Conservation (phyloP, 2,113 vertebrate species). For the Danio rerio region DNA sequence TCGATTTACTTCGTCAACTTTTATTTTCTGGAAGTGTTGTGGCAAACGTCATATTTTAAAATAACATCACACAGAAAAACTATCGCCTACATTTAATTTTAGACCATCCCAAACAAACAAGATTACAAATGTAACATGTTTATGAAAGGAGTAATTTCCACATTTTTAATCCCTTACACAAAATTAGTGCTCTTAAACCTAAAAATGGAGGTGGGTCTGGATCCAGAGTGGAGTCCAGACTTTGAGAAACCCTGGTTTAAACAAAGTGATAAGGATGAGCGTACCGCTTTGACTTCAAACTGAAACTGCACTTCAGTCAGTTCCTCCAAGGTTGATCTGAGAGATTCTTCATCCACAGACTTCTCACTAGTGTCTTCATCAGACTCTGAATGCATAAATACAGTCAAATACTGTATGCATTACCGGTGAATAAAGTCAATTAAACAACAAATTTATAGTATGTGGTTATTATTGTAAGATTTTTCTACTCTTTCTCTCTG, state of each 20-base stretch:
- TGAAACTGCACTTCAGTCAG: slow-evolving; percentile 86
- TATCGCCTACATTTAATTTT: no score
- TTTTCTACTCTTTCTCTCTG: slow-evolving; percentile 31
- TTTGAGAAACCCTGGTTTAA: background rate
- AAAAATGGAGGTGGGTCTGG: no score
- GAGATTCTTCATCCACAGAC: slow-evolving; percentile 66
- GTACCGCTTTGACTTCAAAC: slow-evolving; percentile 92
- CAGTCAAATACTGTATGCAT: background rate
- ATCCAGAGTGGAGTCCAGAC: no score
- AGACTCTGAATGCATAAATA: slow-evolving; percentile 65
- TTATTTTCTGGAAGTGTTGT: no score
- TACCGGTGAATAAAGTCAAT: background rate
- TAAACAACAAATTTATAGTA: background rate
- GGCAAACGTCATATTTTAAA: no score
- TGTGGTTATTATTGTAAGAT: background rate
- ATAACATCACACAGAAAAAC: no score
- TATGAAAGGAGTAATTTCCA: no score
- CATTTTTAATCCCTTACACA: no score
- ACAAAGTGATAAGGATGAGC: slow-evolving; percentile 3
- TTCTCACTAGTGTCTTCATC: slow-evolving; percentile 72
- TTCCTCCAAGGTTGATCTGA: slow-evolving; percentile 74
- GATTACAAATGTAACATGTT: no score
- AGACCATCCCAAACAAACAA: no score
- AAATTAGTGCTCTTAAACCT: no score
- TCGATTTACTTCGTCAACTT: no score